phyloP scores from a whole-genome alignment of 2,797 vertebrate genomes.

The Holocentrus rufus region DNA sequence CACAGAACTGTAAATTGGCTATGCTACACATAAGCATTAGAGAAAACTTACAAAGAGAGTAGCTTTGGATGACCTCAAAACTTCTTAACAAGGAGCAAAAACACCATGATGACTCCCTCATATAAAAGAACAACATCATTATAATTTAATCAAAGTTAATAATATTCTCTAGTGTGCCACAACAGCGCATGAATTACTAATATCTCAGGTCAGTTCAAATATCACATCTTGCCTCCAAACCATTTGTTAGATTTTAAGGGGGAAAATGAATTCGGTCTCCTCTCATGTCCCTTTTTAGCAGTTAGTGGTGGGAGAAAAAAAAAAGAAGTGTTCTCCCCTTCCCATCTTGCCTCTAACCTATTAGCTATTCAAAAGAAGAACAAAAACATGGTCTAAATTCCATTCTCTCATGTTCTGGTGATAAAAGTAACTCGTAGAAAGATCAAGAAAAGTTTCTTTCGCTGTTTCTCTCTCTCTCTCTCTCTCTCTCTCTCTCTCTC shows the following conservation, averaged over 20 bases:
- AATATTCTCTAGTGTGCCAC: slow-evolving; percentile 33
- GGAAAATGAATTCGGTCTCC: slow-evolving; percentile 18
- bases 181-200: slow-evolving; percentile 58
- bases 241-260: slow-evolving; percentile 35
- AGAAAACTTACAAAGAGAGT: slow-evolving; percentile 34
- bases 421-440: slow-evolving; percentile 51
- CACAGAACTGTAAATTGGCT: slow-evolving; percentile 59
- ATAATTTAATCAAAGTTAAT: slow-evolving; percentile 64
- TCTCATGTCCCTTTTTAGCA: slow-evolving; percentile 7
- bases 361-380: slow-evolving; percentile 35
- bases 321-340: background rate
- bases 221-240: slow-evolving; percentile 29
- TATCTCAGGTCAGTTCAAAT: slow-evolving; percentile 43
- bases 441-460: slow-evolving; percentile 49
- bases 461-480: slow-evolving; percentile 50
- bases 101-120: slow-evolving; percentile 1
- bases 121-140: slow-evolving; percentile 59
- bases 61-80: slow-evolving; percentile 53
- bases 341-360: slow-evolving; percentile 31
- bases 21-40: slow-evolving; percentile 29
- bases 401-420: slow-evolving; percentile 27
- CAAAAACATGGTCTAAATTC: slow-evolving; percentile 9
- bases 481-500: slow-evolving; percentile 59
- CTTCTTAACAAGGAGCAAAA: slow-evolving; percentile 32
- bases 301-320: slow-evolving; percentile 12